Evolutionary conservation across 2,888 invertebrate species (phyloP), one percentile per base, ranked within the genome.

Genomic region (Chymomyza procnemis): DNA sequence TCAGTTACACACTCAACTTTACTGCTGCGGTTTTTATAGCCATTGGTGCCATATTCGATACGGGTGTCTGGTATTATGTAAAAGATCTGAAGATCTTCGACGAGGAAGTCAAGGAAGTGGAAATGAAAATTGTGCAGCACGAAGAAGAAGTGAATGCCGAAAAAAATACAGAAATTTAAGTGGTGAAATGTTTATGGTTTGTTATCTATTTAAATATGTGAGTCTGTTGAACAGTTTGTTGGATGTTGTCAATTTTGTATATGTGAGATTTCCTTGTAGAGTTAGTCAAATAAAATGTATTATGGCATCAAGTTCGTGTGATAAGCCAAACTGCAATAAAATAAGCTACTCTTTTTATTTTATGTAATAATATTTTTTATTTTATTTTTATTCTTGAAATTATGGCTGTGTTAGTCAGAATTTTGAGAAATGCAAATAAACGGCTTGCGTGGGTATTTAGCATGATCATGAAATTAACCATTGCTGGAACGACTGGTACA

Each of bases 51-150:
- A 12, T 94, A 5, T 94, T 94, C 80, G 95, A 95, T 83, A 88
- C 92, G 47, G 93, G 93, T 16, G 94, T 95, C 12, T 94, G 94
- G 94, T 94, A 93, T 89, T 93, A 92, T 80, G 94, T 94, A 1
- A 94, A 94, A 88, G 93, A 93, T 80, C 91, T 95, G 57, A 93
- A 94, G 89, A 94, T 94, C 78, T 94, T 94, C 86, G 94, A 94
- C 79, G 94, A 94, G 74, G 94, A 94, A 80, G 78, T 89, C 8
- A 89, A 90, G 30, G 90, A 90, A 50, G 80, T 85, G 14, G 91
- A 91, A 83, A 78, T 91, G 82, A 78, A 89, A 74, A 85, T 90
- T 52, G 88, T 90, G 18, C 81, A 88, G 68, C 89, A 89, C 68
- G 89, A 91, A 65, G 91, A 91, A 73, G 89, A 89, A 61, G 69